Conservation (phyloP, 2,888 invertebrate species). For the Nemoura dubitans region DNA sequence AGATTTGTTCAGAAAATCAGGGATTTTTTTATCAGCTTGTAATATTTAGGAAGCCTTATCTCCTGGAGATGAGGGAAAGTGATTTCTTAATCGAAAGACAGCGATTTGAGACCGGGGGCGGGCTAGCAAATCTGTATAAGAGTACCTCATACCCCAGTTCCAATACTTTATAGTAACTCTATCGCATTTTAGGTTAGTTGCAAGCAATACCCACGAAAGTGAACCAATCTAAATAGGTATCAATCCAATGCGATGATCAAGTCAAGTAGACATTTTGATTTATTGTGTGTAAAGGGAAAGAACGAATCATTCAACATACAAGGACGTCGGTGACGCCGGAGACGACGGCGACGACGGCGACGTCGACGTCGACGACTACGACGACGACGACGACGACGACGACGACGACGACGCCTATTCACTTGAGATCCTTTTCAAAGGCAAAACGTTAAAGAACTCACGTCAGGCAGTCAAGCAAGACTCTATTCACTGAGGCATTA, state of each 20-base stretch:
- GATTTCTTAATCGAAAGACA: no score
- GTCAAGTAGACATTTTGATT: conserved; percentile 35
- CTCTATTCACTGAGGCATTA: conserved; percentile 25
- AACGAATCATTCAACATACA: conserved; percentile 20
- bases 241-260: conserved; percentile 34
- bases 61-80: no score
- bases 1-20: no score
- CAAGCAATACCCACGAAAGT: background rate
- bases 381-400: background rate
- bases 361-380: background rate
- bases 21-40: no score
- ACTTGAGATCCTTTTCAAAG: conserved; percentile 29
- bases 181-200: background rate
- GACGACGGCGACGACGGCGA: background rate
- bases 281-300: conserved; percentile 29
- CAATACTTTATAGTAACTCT: background rate
- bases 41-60: no score
- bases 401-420: conserved; percentile 15
- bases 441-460: conserved; percentile 22
- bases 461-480: conserved; percentile 12
- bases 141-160: no score
- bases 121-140: no score
- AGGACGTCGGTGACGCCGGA: background rate
- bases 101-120: no score
- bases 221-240: conserved; percentile 15